Evolutionary conservation across 2,113 vertebrate genomes (phyloP), one percentile per base, ranked within the genome.

Genomic region (Eolophus roseicapilla): DNA sequence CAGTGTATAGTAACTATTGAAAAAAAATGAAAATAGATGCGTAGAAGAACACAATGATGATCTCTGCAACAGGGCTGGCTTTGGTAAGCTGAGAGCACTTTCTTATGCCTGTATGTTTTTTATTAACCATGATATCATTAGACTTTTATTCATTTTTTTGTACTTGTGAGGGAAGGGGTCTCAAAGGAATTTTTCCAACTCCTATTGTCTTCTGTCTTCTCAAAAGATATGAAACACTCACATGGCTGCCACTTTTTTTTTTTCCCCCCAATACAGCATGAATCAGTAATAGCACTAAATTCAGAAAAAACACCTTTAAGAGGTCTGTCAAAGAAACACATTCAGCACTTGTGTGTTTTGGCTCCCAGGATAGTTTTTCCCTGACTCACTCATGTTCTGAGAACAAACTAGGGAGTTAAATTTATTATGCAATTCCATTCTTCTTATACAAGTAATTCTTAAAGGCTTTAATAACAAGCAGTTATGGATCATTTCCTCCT

Each of bases 361-460:
- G 35, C 41, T 90, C 24, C 57, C 63, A 75, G 57, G 64, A 73
- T 19, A 84, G 59, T 53, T 95, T 96, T 95, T 27, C 16, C 69
- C 78, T 53, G 33, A 82, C 71, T 93, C 89, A 85, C 37, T 88
- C 53, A 23, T 52, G 29, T 69, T 95, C 86, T 89, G 78, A 94
- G 64, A 89, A 71, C 23, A 89, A 94, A 82, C 8, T 11, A 10
- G 65, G 13, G 43, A 93, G 43, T 89, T 65, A 91, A 89, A 93
- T 87, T 76, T 87, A 68, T 89, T 64, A 77, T 65, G 41, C 63
- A 90, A 91, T 83, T 91, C 60, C 50, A 81, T 95, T 96, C 57
- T 90, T 84, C 70, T 91, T 77, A 70, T 86, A 50, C 35, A 8
- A 95, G 59, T 67, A 92, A 92, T 86, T 92, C 63, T 83, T 87